Conservation (phyloP, 2,888 invertebrate genomes). For the Acrocera orbiculus region DNA sequence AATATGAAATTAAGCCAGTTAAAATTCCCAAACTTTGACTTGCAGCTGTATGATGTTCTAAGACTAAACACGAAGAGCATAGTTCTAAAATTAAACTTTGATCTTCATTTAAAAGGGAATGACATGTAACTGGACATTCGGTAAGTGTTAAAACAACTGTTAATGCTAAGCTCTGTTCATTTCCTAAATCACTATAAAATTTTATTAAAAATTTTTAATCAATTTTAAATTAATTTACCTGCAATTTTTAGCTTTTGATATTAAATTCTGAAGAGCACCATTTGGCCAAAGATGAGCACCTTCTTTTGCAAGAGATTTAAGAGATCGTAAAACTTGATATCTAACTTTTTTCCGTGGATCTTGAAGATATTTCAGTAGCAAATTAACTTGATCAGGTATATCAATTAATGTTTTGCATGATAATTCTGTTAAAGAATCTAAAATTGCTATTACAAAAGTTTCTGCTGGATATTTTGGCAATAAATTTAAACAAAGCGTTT, state of each 20-base stretch:
- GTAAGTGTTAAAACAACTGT: slow-evolving; percentile 26
- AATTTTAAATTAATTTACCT: slow-evolving; percentile 6
- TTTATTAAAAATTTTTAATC: neutral
- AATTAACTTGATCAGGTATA: slow-evolving; percentile 67
- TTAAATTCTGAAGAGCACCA: slow-evolving; percentile 30
- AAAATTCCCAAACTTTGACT: slow-evolving; percentile 28
- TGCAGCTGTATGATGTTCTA: slow-evolving; percentile 25
- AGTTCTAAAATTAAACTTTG: slow-evolving; percentile 22
- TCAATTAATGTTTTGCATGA: slow-evolving; percentile 79
- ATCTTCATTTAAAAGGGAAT: slow-evolving; percentile 24
- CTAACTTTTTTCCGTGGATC: slow-evolving; percentile 57
- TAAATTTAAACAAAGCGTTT: slow-evolving; percentile 53
- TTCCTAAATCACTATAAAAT: slow-evolving; percentile 17
- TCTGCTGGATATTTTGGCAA: slow-evolving; percentile 61
- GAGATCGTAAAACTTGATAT: slow-evolving; percentile 44
- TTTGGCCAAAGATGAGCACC: slow-evolving; percentile 67
- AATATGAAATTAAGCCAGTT: slow-evolving; percentile 20
- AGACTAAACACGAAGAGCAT: slow-evolving; percentile 25
- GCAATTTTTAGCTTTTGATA: slow-evolving; percentile 23
- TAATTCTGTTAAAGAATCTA: slow-evolving; percentile 73
- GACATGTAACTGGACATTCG: slow-evolving; percentile 28
- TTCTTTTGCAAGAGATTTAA: slow-evolving; percentile 49
- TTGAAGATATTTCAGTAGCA: slow-evolving; percentile 48
- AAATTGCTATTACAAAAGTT: slow-evolving; percentile 62
- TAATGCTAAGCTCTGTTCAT: slow-evolving; percentile 27